These are phyloP conservation scores for Myripristis jacobus DNA, from an alignment of 2,797 vertebrate genomes.

Conservation along the genomic window DNA sequence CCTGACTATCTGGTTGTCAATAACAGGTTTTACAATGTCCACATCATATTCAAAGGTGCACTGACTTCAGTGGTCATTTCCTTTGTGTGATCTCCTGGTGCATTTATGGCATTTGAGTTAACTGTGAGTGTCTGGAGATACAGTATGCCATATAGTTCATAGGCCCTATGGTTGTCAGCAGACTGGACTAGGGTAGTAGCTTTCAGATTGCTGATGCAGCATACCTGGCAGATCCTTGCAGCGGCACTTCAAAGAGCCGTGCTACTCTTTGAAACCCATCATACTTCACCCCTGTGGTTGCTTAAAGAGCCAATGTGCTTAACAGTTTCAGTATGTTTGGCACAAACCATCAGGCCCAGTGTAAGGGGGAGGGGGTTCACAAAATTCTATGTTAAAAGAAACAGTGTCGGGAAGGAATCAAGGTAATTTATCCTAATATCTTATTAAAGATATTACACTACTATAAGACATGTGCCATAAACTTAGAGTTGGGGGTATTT, in stretches of 20 bases:
- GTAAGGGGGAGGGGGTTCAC: slow-evolving; percentile 61
- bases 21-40: slow-evolving; percentile 17
- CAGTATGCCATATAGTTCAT: slow-evolving; percentile 33
- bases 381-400: slow-evolving; percentile 82
- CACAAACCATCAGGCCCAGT: slow-evolving; percentile 76
- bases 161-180: slow-evolving; percentile 52
- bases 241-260: slow-evolving; percentile 90
- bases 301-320: slow-evolving; percentile 87
- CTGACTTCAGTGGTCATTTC: too few relatives aligned
- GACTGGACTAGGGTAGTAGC: slow-evolving; percentile 52
- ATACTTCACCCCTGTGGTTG: slow-evolving; percentile 88
- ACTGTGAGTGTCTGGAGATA: slow-evolving; percentile 38
- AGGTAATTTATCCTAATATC: slow-evolving; percentile 74
- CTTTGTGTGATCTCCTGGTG: too few relatives aligned
- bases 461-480: slow-evolving; percentile 52
- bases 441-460: slow-evolving; percentile 66
- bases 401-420: slow-evolving; percentile 74
- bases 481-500: slow-evolving; percentile 41
- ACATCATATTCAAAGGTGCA: slow-evolving; percentile 25
- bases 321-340: slow-evolving; percentile 96
- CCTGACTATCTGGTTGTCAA: slow-evolving; percentile 11
- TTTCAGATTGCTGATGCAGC: slow-evolving; percentile 86
- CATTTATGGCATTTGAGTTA: slow-evolving; percentile 30
- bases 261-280: slow-evolving; percentile 90
- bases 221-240: slow-evolving; percentile 92